These are phyloP conservation scores for Holocentrus rufus DNA, from an alignment of 2,797 vertebrate genomes.

Conservation along the genomic window DNA sequence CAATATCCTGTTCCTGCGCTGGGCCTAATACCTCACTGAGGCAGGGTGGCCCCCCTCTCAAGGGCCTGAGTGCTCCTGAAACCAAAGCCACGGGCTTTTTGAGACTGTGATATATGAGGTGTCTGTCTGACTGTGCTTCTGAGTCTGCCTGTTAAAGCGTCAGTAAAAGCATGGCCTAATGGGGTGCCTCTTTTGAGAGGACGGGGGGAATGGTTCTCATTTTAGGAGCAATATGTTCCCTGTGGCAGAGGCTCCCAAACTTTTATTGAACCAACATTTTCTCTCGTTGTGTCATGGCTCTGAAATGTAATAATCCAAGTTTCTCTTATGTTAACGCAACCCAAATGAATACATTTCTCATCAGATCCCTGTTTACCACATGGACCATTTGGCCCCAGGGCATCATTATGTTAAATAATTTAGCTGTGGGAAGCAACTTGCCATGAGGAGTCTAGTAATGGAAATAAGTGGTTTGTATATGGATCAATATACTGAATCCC, in stretches of 20 bases:
- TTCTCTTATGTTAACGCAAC: conserved; percentile 25
- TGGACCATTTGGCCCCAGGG: background rate
- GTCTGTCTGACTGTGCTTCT: conserved; percentile 63
- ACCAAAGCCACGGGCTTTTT: conserved; percentile 70
- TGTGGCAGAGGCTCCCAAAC: conserved; percentile 31
- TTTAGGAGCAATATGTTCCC: conserved; percentile 56
- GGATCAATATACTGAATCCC: conserved; percentile 23
- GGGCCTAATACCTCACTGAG: conserved; percentile 68
- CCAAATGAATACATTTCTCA: conserved; percentile 10
- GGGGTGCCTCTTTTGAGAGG: conserved; percentile 37
- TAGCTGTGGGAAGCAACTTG: conserved; percentile 17
- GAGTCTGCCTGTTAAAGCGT: conserved; percentile 55
- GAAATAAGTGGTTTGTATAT: conserved; percentile 25
- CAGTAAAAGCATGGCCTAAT: conserved; percentile 63
- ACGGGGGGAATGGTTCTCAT: conserved; percentile 70
- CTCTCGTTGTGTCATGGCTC: conserved; percentile 29
- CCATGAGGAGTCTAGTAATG: background rate
- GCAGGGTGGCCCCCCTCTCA: conserved; percentile 60
- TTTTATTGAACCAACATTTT: conserved; percentile 43
- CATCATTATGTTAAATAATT: conserved; percentile 10
- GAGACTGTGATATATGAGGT: conserved; percentile 74
- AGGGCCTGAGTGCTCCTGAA: conserved; percentile 66
- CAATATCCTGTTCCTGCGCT: conserved; percentile 81
- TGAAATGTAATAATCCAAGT: conserved; percentile 49
- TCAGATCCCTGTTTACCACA: conserved; percentile 20